Percentiles rank a stretch among this genome's conserved stretches.
phyloP scores from a whole-genome alignment of 2,113 vertebrate genomes.

The Myotis brandtii region DNA sequence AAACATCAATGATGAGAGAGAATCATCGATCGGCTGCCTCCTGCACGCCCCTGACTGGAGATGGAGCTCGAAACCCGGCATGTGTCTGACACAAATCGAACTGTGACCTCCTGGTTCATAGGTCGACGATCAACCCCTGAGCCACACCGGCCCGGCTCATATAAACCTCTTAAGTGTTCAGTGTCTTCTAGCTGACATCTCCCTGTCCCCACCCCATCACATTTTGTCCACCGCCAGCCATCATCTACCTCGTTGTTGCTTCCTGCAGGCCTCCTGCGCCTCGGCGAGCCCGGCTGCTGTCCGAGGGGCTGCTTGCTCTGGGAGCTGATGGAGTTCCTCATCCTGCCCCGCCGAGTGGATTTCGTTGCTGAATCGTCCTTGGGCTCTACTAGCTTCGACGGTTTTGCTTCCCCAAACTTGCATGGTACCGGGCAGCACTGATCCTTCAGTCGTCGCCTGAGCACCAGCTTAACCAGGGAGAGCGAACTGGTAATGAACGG shows the following conservation, averaged over 20 bases:
- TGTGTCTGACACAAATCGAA: no score
- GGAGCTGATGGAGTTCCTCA: not conserved
- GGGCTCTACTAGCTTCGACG: slow-evolving; percentile 13
- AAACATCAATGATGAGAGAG: no score
- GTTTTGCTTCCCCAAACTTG: slow-evolving; percentile 45
- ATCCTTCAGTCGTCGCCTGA: slow-evolving; percentile 48
- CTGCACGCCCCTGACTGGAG: no score
- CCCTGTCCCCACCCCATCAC: not conserved
- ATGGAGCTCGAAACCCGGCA: no score
- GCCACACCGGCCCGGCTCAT: no score
- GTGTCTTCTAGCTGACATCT: not conserved
- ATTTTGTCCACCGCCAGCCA: not conserved
- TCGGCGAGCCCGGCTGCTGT: not conserved
- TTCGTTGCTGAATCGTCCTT: not conserved
- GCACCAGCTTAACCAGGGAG: slow-evolving; percentile 70
- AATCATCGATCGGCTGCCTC: no score
- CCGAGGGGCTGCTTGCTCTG: not conserved
- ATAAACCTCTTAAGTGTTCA: not conserved
- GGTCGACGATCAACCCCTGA: no score
- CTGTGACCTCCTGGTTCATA: no score
- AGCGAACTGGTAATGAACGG: slow-evolving; percentile 35
- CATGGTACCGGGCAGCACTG: not conserved
- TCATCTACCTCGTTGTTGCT: slow-evolving; percentile 15
- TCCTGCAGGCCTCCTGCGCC: not conserved
- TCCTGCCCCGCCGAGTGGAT: not conserved